These are phyloP conservation scores for Dicaeum eximium DNA, from an alignment of 2,113 vertebrate species.

Conservation along the genomic window DNA sequence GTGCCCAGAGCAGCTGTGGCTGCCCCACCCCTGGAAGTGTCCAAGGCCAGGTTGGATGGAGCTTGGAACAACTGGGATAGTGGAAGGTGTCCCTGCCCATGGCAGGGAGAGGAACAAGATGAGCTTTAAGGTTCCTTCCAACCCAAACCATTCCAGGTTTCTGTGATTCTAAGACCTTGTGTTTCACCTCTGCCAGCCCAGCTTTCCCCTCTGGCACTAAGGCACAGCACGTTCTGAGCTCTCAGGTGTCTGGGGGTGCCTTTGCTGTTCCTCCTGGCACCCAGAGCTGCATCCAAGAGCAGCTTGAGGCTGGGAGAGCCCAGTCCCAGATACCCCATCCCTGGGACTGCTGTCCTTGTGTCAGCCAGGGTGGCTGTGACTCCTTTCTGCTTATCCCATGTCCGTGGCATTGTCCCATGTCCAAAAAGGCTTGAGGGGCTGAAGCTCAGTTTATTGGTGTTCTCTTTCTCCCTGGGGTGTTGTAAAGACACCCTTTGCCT, in stretches of 20 bases:
- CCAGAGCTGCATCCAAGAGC: neutral
- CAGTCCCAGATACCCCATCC: rapidly evolving
- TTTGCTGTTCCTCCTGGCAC: neutral
- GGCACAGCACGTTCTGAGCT: rapidly evolving
- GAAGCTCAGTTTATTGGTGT: neutral
- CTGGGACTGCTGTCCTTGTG: rapidly evolving
- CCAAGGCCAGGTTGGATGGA: rapidly evolving
- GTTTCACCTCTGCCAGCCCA: neutral
- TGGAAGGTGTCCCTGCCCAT: neutral
- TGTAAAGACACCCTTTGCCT: neutral
- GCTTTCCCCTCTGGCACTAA: neutral
- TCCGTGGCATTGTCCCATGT: no score
- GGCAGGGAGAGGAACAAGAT: neutral
- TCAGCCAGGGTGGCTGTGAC: neutral
- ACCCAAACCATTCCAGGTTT: neutral
- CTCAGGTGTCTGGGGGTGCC: rapidly evolving
- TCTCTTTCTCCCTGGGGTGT: neutral
- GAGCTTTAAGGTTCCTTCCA: neutral
- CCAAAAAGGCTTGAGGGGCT: neutral
- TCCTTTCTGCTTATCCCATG: neutral
- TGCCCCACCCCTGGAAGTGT: rapidly evolving
- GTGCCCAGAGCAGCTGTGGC: neutral
- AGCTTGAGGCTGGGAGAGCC: neutral
- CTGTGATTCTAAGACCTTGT: rapidly evolving
- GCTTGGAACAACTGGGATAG: rapidly evolving